These are phyloP conservation scores for Trissolcus japonicus DNA, from an alignment of 2,888 invertebrate species.

Conservation along the genomic window DNA sequence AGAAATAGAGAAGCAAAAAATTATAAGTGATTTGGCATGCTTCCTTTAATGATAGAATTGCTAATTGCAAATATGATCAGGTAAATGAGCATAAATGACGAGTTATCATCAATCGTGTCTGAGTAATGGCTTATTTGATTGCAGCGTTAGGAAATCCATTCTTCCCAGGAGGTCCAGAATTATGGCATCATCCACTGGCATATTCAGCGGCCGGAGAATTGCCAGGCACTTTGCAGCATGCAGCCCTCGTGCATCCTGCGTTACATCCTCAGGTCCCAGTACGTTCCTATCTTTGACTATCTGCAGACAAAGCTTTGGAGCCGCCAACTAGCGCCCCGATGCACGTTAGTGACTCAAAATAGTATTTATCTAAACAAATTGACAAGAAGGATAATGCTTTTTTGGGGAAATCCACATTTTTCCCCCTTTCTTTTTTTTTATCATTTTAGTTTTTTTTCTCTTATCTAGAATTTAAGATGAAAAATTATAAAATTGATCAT, in stretches of 20 bases:
- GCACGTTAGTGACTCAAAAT: constrained; percentile 78
- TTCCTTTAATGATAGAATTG: too few relatives aligned
- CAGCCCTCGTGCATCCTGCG: constrained; percentile 95
- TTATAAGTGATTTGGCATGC: too few relatives aligned
- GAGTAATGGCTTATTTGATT: constrained; percentile 46
- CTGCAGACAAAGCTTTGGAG: constrained; percentile 87
- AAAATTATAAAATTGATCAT: too few relatives aligned
- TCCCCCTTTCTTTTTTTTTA: too few relatives aligned
- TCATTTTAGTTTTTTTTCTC: too few relatives aligned
- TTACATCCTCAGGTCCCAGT: constrained; percentile 98
- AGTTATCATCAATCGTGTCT: constrained; percentile 23
- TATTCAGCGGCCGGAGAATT: constrained; percentile 89
- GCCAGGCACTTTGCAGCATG: constrained; percentile 89
- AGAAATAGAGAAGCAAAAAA: too few relatives aligned
- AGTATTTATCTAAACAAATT: constrained; percentile 55
- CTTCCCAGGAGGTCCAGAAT: constrained; percentile 95
- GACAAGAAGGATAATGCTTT: constrained; percentile 24
- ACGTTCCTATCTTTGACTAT: constrained; percentile 98
- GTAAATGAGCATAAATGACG: constrained; percentile 1
- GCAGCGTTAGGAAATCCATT: constrained; percentile 96
- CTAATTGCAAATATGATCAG: background rate
- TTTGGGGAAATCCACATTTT: background rate
- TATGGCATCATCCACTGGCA: constrained; percentile 95
- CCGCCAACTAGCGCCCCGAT: constrained; percentile 79
- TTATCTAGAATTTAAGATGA: too few relatives aligned